These are phyloP conservation scores for Actinernus sp. DNA, from an alignment of 92 coral and sea anemone genomes.

Conservation along the genomic window DNA sequence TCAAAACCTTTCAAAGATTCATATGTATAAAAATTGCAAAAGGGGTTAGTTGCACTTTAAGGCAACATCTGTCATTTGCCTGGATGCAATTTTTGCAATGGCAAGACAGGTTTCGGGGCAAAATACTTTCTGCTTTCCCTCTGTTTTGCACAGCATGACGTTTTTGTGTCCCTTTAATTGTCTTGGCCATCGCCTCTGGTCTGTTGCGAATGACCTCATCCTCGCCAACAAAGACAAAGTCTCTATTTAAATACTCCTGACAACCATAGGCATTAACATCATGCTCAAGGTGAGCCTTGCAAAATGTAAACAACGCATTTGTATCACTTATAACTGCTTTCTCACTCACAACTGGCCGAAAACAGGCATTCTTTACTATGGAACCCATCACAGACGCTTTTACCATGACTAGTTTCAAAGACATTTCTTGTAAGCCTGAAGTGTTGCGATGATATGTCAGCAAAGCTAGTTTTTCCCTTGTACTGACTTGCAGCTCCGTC, in stretches of 20 bases:
- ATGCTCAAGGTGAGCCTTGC: conserved; percentile 14
- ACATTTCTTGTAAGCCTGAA: conserved; percentile 8
- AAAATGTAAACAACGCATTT: conserved; percentile 9
- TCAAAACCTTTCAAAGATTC: too few relatives aligned
- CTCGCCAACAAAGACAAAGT: conserved; percentile 20
- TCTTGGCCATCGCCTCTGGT: conserved; percentile 23
- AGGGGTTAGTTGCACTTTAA: too few relatives aligned
- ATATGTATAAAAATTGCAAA: too few relatives aligned
- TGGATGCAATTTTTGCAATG: conserved; percentile 3
- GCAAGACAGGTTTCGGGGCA: conserved; percentile 9
- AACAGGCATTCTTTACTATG: conserved; percentile 20
- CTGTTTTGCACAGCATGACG: background rate
- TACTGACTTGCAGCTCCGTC: conserved; percentile 34
- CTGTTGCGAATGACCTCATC: conserved; percentile 18
- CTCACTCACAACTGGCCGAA: conserved; percentile 19
- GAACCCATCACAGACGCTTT: conserved; percentile 37
- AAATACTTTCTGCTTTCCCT: conserved; percentile 14
- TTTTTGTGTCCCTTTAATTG: conserved; percentile 15
- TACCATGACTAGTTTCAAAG: conserved; percentile 28
- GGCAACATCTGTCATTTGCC: background rate
- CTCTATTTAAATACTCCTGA: conserved; percentile 12
- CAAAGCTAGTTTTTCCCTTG: conserved; percentile 38
- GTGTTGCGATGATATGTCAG: conserved; percentile 23
- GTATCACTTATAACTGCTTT: conserved; percentile 31
- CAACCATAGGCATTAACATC: conserved; percentile 12